Conservation (phyloP, 2,797 vertebrate genomes). For the Melanotaenia trifasciata region DNA sequence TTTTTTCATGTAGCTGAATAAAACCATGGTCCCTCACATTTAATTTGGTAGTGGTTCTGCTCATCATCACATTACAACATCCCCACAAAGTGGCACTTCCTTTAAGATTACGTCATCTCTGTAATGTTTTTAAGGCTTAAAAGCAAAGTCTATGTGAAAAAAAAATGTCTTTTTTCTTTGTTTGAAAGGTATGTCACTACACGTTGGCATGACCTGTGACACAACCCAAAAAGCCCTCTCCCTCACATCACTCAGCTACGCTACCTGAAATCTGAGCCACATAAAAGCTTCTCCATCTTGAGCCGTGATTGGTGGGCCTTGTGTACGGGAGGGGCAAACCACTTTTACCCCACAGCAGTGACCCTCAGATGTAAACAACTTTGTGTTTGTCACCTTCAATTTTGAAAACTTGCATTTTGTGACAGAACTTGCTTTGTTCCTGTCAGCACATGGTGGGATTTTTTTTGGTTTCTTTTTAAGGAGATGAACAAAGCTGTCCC, state of each 20-base stretch:
- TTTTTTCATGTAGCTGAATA: slow-evolving; percentile 11
- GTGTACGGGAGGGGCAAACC: slow-evolving; percentile 40
- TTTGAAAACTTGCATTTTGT: slow-evolving; percentile 69
- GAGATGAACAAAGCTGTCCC: slow-evolving; percentile 74
- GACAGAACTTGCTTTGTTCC: slow-evolving; percentile 77
- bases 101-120: slow-evolving; percentile 61
- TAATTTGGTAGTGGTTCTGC: slow-evolving; percentile 52
- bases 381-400: slow-evolving; percentile 81
- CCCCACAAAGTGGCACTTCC: slow-evolving; percentile 42
- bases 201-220: slow-evolving; percentile 73
- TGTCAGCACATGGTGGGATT: slow-evolving; percentile 58
- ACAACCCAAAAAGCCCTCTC: slow-evolving; percentile 50
- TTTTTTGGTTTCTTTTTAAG: slow-evolving; percentile 68
- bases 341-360: slow-evolving; percentile 19
- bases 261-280: slow-evolving; percentile 63
- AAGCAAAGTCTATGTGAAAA: slow-evolving; percentile 50
- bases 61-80: slow-evolving; percentile 56
- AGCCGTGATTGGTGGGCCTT: slow-evolving; percentile 54
- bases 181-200: slow-evolving; percentile 79
- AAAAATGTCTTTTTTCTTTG: slow-evolving; percentile 52
- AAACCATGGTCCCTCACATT: slow-evolving; percentile 35
- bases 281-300: slow-evolving; percentile 42
- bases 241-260: slow-evolving; percentile 62
- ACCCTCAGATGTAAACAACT: slow-evolving; percentile 72
- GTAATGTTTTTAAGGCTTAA: slow-evolving; percentile 65